Evolutionary conservation across 2,797 vertebrate species (phyloP), one percentile per base, ranked within the genome.

Genomic region (Australoheros facetus): DNA sequence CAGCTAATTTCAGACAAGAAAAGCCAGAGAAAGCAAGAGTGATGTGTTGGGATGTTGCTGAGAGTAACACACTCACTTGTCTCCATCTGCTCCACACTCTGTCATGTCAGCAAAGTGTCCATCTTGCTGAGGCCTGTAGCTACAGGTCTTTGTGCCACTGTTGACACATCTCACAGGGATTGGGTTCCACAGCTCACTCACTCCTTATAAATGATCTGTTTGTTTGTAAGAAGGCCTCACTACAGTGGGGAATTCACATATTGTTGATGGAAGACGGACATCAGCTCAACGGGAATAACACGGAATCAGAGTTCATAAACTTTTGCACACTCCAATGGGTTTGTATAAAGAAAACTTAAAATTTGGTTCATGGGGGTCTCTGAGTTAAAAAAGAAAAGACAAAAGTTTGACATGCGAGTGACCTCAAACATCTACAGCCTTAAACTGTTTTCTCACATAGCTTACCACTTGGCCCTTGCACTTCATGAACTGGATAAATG

Each of bases 401-500:
- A 2, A 64, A 45, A 42, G 51, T n/a, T 19, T 17, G 21, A 73
- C 7, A 23, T 7, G 28, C 75, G 78, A 84, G 39, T 77, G 62
- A 19, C 19, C 5, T 62, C 60, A 51, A 78, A 58, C 57, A 37
- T 48, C 51, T 6, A 19, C 21, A 34, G 59, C 42, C 56, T 60
- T 45, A 69, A 78, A 34, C 48, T 71, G 70, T 78, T 84, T 82
- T 85, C 73, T 76, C 72, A 45, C 73, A 17, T 62, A 70, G 78
- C 81, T 87, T 85, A 77, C 74, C 79, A 73, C 78, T 87, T 81
- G 88, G 83, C 91, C 88, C 45, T 54, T 87, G 83, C 85, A 81
- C 92, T 92, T 92, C 86, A 85, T 80, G 82, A 91, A 88, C 87
- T 78, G 89, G 85, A 85, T 91, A 91, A 94, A 92, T 91, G 90